Evolutionary conservation across 1,140 invertebrate species (phyloP).

Genomic region (Drosophila pachea): DNA sequence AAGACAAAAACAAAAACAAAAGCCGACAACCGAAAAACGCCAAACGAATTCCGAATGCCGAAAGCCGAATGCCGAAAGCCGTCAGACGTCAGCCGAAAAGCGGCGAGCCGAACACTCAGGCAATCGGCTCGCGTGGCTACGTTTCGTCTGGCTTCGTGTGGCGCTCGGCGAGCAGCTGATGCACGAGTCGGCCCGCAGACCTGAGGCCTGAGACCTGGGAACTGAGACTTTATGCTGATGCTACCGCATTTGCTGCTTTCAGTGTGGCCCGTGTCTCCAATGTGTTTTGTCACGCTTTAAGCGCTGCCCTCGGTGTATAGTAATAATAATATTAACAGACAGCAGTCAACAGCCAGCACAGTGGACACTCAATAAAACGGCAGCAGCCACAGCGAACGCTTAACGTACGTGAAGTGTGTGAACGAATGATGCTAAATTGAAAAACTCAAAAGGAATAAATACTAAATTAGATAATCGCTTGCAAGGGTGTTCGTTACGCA

Average conservation of each 20-base stretch:
- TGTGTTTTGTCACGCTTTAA: constrained; percentile 75
- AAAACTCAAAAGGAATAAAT: constrained; percentile 17
- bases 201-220: constrained; percentile 39
- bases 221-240: constrained; percentile 72
- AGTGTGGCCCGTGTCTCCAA: constrained; percentile 75
- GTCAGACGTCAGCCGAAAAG: constrained; percentile 26
- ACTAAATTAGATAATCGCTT: constrained; percentile 9
- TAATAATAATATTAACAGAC: constrained; percentile 20
- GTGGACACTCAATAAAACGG: constrained; percentile 27
- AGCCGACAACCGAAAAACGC: constrained; percentile 9
- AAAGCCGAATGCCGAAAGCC: constrained; percentile 8
- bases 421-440: constrained; percentile 43
- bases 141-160: constrained; percentile 40
- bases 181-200: constrained; percentile 30
- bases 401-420: constrained; percentile 61
- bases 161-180: constrained; percentile 63
- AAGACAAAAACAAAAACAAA: constrained; percentile 31
- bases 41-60: constrained; percentile 2
- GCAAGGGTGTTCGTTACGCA: constrained; percentile 26
- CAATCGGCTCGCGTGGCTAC: background rate
- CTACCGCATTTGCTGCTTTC: constrained; percentile 69
- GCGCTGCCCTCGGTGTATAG: constrained; percentile 53
- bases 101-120: constrained; percentile 24
- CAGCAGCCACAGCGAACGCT: constrained; percentile 23
- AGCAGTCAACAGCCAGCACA: constrained; percentile 4